A percentile compares a stretch with the other conserved stretches of the same genome.
These are phyloP conservation scores for Tribolium freemani DNA, from an alignment of 2,888 invertebrate species.

Conservation along the genomic window DNA sequence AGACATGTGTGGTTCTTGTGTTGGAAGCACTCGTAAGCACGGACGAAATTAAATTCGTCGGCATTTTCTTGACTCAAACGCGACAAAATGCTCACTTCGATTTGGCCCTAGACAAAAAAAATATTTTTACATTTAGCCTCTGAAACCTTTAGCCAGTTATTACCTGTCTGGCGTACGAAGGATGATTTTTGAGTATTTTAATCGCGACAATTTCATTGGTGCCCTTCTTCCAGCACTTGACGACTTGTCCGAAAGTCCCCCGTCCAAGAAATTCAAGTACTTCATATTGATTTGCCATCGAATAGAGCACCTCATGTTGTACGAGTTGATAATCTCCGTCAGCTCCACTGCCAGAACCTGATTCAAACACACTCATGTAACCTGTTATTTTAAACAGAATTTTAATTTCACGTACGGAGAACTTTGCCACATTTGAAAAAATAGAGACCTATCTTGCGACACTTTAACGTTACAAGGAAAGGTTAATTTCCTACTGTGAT, in stretches of 20 bases:
- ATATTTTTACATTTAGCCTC: not conserved
- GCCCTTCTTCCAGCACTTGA: slow-evolving; percentile 99
- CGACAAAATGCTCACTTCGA: slow-evolving; percentile 97
- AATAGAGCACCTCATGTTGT: slow-evolving; percentile 98
- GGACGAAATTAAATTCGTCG: slow-evolving; percentile 99
- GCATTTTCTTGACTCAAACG: slow-evolving; percentile 97
- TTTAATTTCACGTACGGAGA: slow-evolving; percentile 10
- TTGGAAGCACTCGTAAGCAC: slow-evolving; percentile 99
- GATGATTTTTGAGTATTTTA: slow-evolving; percentile 99
- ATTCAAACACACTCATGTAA: not conserved
- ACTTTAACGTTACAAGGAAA: not conserved
- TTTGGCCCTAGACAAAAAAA: slow-evolving; percentile 80
- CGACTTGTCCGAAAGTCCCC: slow-evolving; percentile 99
- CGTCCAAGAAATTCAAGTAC: slow-evolving; percentile 99
- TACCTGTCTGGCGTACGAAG: slow-evolving; percentile 97
- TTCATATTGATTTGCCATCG: slow-evolving; percentile 95
- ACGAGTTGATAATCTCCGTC: slow-evolving; percentile 99
- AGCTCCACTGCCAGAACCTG: slow-evolving; percentile 86
- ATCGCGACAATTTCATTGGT: slow-evolving; percentile 99
- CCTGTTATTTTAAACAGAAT: not conserved
- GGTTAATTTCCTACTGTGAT: not conserved
- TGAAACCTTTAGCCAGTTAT: not conserved
- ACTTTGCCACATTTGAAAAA: slow-evolving; percentile 15
- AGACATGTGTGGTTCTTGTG: slow-evolving; percentile 99
- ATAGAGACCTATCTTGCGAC: slow-evolving; percentile 21